Base-by-base conservation (phyloP, 2,797 vertebrate species). In the Coendou prehensilis region DNA sequence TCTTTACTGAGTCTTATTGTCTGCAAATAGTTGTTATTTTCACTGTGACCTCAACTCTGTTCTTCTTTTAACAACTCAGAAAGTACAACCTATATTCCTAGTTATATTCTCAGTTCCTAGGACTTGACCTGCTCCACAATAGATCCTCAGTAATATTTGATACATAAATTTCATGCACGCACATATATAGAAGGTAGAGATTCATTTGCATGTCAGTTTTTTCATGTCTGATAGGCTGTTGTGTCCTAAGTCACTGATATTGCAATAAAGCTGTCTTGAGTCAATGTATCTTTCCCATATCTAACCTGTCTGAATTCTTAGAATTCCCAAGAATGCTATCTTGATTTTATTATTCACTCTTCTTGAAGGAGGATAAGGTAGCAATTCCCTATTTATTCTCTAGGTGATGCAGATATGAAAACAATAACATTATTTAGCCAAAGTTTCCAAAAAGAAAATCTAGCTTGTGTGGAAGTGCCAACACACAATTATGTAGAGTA, bases 1-100 rank as follows among this genome's bases (percentile, higher is more conserved):
- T 92, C 93, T 84, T 92, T 89, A 95, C 52, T 94, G 41, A 93
- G 64, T 80, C 15, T 59, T 93, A 28, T 64, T 89, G 18, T 79
- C 28, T 91, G 86, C 33, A 95, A 93, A 81, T 87, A 82, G 69
- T 26, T 91, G 13, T 50, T 89, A 3, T 92, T 95, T 50, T 75
- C 41, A 87, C 57, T 23, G 37, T 47, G 8, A 78, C 2, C 47
- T 94, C 33, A 89, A 67, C 88, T 88, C 23, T 79, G 75, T 92
- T 75, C 22, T 50, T 9, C 17, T 57, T 89, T 86, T 28, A 96
- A 41, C 52, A 89, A 41, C 73, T 94, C 80, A 75, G n/a, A 95
- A 91, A 96, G 87, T 85, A 59, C 14, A 93, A 22, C 14, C 30
- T 26, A n/a, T 52, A 59, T 15, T 71, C 37, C 45, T 14, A 85